Conservation (phyloP, 1,140 invertebrate species). For the Brachionus manjavacas region DNA sequence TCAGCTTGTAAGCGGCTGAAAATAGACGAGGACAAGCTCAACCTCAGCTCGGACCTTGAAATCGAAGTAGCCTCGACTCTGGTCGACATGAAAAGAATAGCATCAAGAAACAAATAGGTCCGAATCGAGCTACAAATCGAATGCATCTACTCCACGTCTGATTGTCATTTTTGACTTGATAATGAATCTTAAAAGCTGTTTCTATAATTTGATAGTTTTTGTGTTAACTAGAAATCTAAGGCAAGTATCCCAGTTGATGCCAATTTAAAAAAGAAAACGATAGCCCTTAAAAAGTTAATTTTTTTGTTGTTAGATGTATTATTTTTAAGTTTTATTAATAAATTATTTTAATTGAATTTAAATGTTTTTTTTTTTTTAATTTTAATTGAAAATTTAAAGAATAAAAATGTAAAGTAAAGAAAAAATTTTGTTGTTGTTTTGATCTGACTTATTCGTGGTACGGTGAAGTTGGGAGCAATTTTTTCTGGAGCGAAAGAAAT, state of each 20-base stretch:
- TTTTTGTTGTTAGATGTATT: not conserved
- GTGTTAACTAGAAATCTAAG: conserved; percentile 6
- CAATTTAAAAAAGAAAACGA: not conserved
- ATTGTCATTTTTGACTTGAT: not conserved
- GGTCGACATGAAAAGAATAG: conserved; percentile 41
- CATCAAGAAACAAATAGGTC: not conserved
- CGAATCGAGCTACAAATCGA: not conserved
- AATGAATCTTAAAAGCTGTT: not conserved
- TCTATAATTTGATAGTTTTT: conserved; percentile 23
- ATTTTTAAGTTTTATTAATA: not conserved
- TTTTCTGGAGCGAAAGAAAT: too few species aligned
- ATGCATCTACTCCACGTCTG: conserved; percentile 15
- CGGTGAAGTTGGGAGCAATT: too few species aligned
- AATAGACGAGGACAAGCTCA: not conserved
- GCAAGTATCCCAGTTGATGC: conserved; percentile 24
- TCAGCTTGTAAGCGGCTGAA: not conserved
- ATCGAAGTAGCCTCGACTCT: conserved; percentile 41
- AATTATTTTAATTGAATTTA: not conserved
- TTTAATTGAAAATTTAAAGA: too few species aligned
- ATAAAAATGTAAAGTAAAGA: too few species aligned
- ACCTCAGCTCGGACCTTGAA: conserved; percentile 18
- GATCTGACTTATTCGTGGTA: too few species aligned
- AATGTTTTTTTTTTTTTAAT: not conserved
- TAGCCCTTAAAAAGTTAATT: not conserved
- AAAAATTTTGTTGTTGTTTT: too few species aligned